Percentiles rank a stretch among this genome's conserved stretches.
These are phyloP conservation scores for Chrysopa pallens DNA, from an alignment of 1,140 invertebrate species.

Conservation along the genomic window DNA sequence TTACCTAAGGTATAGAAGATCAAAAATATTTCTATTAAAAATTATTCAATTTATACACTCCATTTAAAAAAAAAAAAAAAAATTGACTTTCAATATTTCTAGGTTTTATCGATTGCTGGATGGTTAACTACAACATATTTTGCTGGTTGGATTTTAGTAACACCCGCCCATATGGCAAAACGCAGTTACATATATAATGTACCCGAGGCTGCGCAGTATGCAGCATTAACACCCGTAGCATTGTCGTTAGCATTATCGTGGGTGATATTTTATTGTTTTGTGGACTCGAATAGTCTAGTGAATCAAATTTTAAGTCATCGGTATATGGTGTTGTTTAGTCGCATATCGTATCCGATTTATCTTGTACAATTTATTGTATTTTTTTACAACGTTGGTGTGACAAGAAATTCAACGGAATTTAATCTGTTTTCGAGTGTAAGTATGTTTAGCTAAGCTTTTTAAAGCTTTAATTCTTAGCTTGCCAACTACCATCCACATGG, in stretches of 20 bases:
- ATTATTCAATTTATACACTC: no score
- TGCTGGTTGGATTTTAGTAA: conserved; percentile 35
- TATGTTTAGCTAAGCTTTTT: no score
- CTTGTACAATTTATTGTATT: conserved; percentile 50
- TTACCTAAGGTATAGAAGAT: conserved; percentile 21
- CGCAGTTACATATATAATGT: conserved; percentile 38
- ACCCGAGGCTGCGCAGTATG: conserved; percentile 40
- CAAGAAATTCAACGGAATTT: conserved; percentile 33
- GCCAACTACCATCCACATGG: no score
- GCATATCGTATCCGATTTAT: conserved; percentile 57
- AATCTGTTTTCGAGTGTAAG: conserved; percentile 29
- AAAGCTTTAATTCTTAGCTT: no score
- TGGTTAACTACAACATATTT: conserved; percentile 31
- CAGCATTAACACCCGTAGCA: conserved; percentile 40
- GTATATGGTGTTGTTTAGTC: conserved; percentile 39
- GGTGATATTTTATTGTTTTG: conserved; percentile 42
- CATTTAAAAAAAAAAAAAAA: no score
- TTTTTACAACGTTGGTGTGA: conserved; percentile 37
- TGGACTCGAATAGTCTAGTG: conserved; percentile 21
- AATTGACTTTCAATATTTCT: conserved; percentile 2
- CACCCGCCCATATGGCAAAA: conserved; percentile 32
- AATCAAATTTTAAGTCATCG: conserved; percentile 20
- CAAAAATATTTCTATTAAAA: conserved; percentile 6
- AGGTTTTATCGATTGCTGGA: conserved; percentile 30
- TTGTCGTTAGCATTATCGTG: conserved; percentile 39